Conservation (phyloP, 1,140 invertebrate species). For the Penaeus indicus region DNA sequence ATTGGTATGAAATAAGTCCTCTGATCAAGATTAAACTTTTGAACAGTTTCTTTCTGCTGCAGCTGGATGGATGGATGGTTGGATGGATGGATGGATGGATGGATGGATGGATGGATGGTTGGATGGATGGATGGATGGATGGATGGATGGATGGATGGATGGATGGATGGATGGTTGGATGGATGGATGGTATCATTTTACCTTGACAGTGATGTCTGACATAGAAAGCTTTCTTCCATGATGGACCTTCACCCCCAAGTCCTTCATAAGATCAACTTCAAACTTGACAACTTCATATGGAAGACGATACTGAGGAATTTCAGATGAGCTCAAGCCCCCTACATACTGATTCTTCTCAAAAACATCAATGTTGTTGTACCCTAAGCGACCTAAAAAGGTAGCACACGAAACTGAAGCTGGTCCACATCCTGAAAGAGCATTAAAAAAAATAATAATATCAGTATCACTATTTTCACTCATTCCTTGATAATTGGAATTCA, state of each 20-base stretch:
- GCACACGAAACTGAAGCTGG: constrained; percentile 98
- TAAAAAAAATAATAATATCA: no score
- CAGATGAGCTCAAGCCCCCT: constrained; percentile 92
- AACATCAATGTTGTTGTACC: constrained; percentile 91
- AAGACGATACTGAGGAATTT: constrained; percentile 97
- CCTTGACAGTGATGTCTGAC: constrained; percentile 81
- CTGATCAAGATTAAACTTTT: no score
- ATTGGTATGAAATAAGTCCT: no score
- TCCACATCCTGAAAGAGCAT: constrained; percentile 78
- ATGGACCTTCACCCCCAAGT: constrained; percentile 91
- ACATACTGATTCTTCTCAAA: constrained; percentile 91
- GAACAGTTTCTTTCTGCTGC: no score
- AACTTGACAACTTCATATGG: constrained; percentile 94
- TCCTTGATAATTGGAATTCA: no score
- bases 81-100: no score
- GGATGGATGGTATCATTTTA: constrained; percentile 68
- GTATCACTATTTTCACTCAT: no score
- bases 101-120: no score
- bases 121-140: no score
- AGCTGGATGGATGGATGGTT: no score
- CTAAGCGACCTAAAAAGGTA: constrained; percentile 92
- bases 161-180: no score
- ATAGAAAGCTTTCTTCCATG: constrained; percentile 76
- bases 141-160: no score
- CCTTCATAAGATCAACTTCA: constrained; percentile 91